A percentile compares a stretch with the other conserved stretches of the same genome.
Evolutionary conservation across 2,113 vertebrate species (phyloP).

Genomic region (Catagonus wagneri): DNA sequence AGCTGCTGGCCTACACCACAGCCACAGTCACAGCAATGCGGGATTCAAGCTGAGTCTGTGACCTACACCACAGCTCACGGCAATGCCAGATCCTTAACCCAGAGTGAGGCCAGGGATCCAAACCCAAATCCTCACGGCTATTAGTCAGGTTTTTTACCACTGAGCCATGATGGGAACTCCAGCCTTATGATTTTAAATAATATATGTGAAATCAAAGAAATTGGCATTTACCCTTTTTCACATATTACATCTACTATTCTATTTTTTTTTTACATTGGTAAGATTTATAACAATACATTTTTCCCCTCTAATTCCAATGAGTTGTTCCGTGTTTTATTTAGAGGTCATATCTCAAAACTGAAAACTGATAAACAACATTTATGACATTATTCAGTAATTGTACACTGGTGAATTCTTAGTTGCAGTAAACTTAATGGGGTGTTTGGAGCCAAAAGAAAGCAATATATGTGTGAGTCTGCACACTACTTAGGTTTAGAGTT

Average conservation of each 20-base stretch:
- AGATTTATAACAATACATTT: background rate
- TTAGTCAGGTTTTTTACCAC: no score
- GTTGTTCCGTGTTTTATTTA: background rate
- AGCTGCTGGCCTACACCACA: no score
- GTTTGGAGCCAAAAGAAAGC: background rate
- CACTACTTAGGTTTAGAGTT: background rate
- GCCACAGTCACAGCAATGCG: no score
- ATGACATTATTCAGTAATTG: background rate
- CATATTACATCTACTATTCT: background rate
- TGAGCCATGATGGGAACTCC: no score
- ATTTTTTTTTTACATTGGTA: background rate
- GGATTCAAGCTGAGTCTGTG: no score
- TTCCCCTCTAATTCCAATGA: background rate
- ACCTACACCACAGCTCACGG: no score
- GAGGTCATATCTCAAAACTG: background rate
- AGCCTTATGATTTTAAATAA: background rate
- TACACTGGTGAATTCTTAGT: background rate
- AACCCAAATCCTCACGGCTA: no score
- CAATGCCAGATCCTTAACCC: no score
- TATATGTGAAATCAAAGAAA: background rate
- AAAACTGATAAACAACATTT: background rate
- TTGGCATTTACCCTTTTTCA: background rate
- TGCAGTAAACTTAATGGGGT: background rate
- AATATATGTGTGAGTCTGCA: background rate
- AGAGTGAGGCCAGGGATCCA: no score